Percentiles rank a stretch among this genome's conserved stretches.
phyloP scores from a whole-genome alignment of 2,888 invertebrate species.

The Microctonus aethiopoides region DNA sequence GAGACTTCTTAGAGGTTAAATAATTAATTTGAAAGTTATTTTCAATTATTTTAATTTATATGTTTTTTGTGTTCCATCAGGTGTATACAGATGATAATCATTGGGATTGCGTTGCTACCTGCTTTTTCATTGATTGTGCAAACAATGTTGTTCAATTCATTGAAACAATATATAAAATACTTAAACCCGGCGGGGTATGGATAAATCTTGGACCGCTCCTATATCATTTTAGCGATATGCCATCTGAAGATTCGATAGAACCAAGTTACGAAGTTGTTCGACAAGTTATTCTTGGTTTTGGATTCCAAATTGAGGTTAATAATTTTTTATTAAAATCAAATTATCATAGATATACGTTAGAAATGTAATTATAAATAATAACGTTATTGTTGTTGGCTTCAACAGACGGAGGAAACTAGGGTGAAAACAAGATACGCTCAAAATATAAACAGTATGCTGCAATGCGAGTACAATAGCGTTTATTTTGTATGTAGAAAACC shows the following conservation, averaged over 20 bases:
- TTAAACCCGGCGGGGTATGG: conserved; percentile 92
- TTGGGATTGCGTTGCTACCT: conserved; percentile 95
- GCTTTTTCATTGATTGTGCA: conserved; percentile 99
- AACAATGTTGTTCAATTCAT: conserved; percentile 95
- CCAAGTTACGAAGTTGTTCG: conserved; percentile 88
- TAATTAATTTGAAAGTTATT: not conserved
- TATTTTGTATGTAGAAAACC: conserved; percentile 93
- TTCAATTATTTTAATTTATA: not conserved
- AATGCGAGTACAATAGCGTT: conserved; percentile 90
- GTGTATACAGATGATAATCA: conserved; percentile 76
- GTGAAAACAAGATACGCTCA: conserved; percentile 91
- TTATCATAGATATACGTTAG: too few species aligned
- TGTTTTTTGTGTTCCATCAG: conserved; percentile 65
- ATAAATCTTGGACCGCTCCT: conserved; percentile 91
- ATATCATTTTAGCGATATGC: conserved; percentile 89
- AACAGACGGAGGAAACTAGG: conserved; percentile 81
- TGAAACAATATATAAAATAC: conserved; percentile 88
- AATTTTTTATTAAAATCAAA: too few species aligned
- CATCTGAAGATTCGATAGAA: conserved; percentile 89
- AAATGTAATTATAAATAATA: not conserved
- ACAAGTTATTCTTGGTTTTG: conserved; percentile 82
- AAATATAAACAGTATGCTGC: conserved; percentile 92
- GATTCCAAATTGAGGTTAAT: conserved; percentile 81
- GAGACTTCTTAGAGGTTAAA: conserved; percentile 91
- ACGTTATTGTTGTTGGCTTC: conserved; percentile 45